Evolutionary conservation across 2,797 vertebrate genomes (phyloP), one percentile per base, ranked within the genome.

Genomic region (Lithobates pipiens): DNA sequence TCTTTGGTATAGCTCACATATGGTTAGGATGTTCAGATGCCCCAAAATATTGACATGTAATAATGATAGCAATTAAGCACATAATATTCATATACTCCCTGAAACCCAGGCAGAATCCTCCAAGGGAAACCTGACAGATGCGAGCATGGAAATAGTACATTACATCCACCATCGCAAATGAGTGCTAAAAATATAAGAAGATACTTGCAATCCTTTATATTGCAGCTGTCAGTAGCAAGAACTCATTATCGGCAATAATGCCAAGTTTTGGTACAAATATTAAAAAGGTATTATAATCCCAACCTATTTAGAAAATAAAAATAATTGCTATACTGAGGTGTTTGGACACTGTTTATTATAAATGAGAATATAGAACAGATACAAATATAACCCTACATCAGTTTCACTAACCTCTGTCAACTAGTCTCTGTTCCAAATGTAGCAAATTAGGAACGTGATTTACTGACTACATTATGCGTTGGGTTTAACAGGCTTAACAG

Each of bases 51-150:
- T 71, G 78, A 71, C 29, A 71, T 57, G 78, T 80, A 71, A 71
- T 71, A 70, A 80, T 54, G 5, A 71, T 68, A 70, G 46, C 54
- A 80, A 69, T 80, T 44, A 71, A 70, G 23, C 21, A 36, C 67
- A 80, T 80, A 34, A 71, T 71, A 80, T 70, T 71, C 78, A 54
- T 21, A 71, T 70, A 54, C 11, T 70, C 9, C 67, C 21, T 50
- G 67, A 80, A 80, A 71, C 54, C 25, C 27, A 70, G 27, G 70
- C 67, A 70, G 65, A 80, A 80, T 80, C 67, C 78, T 54, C 78
- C 44, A 34, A 80, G 78, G 65, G 67, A 71, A 71, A 34, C 67
- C 78, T 54, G 67, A 54, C 67, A 80, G 44, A 70, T 80, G 78
- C 46, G 23, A 57, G 39, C 42, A 10, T 34, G 25, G 23, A 70